Conservation (phyloP, 2,113 vertebrate genomes). For the Callaeas wilsoni region DNA sequence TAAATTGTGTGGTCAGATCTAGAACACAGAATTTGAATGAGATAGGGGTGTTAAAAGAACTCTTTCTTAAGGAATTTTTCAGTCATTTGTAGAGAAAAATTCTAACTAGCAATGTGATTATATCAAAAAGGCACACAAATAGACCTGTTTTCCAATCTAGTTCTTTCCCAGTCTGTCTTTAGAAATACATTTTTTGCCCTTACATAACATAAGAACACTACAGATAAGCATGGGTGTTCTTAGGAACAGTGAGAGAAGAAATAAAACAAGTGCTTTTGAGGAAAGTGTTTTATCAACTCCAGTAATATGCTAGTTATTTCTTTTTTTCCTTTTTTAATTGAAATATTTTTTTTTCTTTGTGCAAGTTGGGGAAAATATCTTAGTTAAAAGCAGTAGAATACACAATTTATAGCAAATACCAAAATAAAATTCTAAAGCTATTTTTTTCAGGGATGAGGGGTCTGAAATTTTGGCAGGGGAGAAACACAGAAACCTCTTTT, state of each 20-base stretch:
- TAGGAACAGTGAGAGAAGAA: neutral
- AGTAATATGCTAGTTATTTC: neutral
- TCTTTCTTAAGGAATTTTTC: neutral
- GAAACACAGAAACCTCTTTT: slow-evolving; percentile 38
- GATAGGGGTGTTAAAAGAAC: neutral
- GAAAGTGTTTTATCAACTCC: neutral
- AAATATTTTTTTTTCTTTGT: neutral
- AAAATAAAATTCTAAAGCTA: neutral
- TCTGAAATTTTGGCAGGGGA: slow-evolving; percentile 63
- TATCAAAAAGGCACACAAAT: neutral
- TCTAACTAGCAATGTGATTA: neutral
- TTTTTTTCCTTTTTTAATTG: neutral
- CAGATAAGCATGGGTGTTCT: neutral
- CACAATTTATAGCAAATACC: neutral
- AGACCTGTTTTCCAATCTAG: neutral
- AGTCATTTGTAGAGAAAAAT: slow-evolving; percentile 1
- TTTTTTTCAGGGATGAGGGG: neutral
- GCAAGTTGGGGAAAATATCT: neutral
- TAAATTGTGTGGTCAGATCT: neutral
- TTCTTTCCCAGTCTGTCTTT: neutral
- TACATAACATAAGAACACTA: neutral
- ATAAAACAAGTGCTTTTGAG: neutral
- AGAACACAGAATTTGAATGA: neutral
- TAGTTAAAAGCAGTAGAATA: neutral
- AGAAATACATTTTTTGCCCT: neutral